Evolutionary conservation across 2,797 vertebrate genomes (phyloP).

Genomic region (Muscicapa comitata): DNA sequence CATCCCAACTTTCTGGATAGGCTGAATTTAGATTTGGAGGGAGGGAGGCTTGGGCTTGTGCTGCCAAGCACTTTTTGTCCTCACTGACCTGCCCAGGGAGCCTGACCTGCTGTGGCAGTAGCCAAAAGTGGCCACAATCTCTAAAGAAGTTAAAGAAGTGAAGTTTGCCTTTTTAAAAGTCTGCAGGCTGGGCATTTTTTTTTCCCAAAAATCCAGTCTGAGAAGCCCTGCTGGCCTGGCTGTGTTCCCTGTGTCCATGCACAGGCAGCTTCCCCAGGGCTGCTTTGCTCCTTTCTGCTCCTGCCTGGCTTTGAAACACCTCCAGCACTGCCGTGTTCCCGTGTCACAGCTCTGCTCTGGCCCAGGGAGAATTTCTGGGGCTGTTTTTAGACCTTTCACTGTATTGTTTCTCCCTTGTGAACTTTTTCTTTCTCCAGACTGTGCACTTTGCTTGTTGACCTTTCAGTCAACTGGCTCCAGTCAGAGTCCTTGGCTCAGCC

Average conservation of each 20-base stretch:
- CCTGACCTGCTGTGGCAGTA: not conserved
- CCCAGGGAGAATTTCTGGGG: not conserved
- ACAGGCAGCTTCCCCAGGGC: not conserved
- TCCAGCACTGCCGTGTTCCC: not conserved
- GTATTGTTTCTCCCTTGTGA: not conserved
- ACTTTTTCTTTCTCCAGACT: slow-evolving; percentile 25
- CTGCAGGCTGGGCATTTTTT: not conserved
- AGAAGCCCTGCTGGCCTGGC: not conserved
- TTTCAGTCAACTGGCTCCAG: slow-evolving; percentile 11
- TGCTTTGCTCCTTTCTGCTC: not conserved
- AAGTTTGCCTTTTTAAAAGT: not conserved
- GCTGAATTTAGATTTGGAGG: not conserved
- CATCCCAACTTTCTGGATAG: not conserved
- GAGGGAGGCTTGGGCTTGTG: not conserved
- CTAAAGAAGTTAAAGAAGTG: not conserved
- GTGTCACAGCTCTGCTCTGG: not conserved
- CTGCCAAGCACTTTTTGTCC: not conserved
- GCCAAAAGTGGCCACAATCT: not conserved
- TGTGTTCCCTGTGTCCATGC: not conserved
- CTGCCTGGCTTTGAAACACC: not conserved
- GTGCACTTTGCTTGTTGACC: slow-evolving; percentile 58
- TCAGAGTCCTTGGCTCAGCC: not conserved
- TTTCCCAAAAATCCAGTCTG: not conserved
- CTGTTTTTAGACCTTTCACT: not conserved
- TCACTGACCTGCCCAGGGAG: not conserved